phyloP scores from a whole-genome alignment of 2,113 vertebrate genomes.

The Etheostoma cragini region DNA sequence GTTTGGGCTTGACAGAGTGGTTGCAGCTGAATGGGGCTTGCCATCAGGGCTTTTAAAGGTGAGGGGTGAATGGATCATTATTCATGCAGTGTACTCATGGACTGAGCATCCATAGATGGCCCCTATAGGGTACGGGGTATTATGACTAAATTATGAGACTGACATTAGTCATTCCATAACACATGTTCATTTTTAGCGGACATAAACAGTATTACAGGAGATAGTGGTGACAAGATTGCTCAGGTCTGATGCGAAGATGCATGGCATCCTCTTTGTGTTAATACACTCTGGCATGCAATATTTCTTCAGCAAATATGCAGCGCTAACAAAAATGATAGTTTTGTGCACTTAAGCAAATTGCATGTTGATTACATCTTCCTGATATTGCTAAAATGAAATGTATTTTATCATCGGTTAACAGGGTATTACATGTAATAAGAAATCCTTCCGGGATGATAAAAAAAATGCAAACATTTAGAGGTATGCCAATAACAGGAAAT shows the following conservation, averaged over 20 bases:
- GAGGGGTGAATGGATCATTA: slow-evolving; percentile 71
- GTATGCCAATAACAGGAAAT: slow-evolving; percentile 75
- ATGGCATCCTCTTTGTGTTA: slow-evolving; percentile 56
- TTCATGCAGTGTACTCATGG: slow-evolving; percentile 65
- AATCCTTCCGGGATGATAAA: slow-evolving; percentile 62
- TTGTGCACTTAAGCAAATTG: slow-evolving; percentile 85
- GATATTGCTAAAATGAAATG: slow-evolving; percentile 78
- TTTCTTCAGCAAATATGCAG: slow-evolving; percentile 80
- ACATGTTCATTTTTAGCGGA: slow-evolving; percentile 72
- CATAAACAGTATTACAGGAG: slow-evolving; percentile 77
- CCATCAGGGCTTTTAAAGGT: slow-evolving; percentile 72
- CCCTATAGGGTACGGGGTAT: slow-evolving; percentile 47
- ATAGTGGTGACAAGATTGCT: slow-evolving; percentile 73
- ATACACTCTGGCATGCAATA: slow-evolving; percentile 76
- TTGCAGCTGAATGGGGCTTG: slow-evolving; percentile 39
- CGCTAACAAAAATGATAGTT: slow-evolving; percentile 81
- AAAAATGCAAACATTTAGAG: slow-evolving; percentile 60
- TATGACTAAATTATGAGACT: slow-evolving; percentile 78
- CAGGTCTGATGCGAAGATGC: slow-evolving; percentile 71
- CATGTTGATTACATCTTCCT: slow-evolving; percentile 78
- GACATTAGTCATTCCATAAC: slow-evolving; percentile 75
- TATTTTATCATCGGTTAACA: slow-evolving; percentile 80
- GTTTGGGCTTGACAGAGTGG: slow-evolving; percentile 50
- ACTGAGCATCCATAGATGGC: slow-evolving; percentile 53
- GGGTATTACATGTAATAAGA: slow-evolving; percentile 77